A percentile compares a stretch with the other conserved stretches of the same genome.
phyloP scores from a whole-genome alignment of 1,140 invertebrate species.

The Anastrepha ludens region DNA sequence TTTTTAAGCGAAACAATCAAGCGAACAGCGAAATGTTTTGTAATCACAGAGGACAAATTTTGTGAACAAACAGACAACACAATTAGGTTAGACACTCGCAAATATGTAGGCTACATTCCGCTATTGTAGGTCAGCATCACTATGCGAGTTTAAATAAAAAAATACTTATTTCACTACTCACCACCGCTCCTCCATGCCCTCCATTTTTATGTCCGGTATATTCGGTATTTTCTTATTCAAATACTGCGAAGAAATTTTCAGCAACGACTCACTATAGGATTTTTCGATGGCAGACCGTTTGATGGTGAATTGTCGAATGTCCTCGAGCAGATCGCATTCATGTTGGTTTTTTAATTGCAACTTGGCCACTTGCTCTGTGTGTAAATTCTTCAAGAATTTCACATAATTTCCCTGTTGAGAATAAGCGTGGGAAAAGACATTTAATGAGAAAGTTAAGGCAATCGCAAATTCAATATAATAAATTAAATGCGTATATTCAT shows the following conservation, averaged over 20 bases:
- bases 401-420: slow-evolving; percentile 86
- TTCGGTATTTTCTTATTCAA: slow-evolving; percentile 94
- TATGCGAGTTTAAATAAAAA: not conserved
- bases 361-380: slow-evolving; percentile 93
- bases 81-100: no score
- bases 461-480: not conserved
- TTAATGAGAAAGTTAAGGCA: not conserved
- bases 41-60: not conserved
- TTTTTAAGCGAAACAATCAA: not conserved
- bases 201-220: slow-evolving; percentile 90
- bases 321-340: slow-evolving; percentile 95
- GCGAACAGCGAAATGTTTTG: not conserved
- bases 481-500: not conserved
- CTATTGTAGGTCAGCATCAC: not conserved
- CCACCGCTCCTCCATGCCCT: slow-evolving; percentile 93
- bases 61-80: no score
- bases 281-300: slow-evolving; percentile 95
- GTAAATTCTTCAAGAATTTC: slow-evolving; percentile 93
- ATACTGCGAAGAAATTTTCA: slow-evolving; percentile 92
- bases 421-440: no score
- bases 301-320: slow-evolving; percentile 93
- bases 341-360: slow-evolving; percentile 96
- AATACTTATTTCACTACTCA: slow-evolving; percentile 71
- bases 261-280: slow-evolving; percentile 93
- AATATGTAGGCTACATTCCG: not conserved